phyloP scores from a whole-genome alignment of 2,888 invertebrate genomes.

The Scaptomyza flava region DNA sequence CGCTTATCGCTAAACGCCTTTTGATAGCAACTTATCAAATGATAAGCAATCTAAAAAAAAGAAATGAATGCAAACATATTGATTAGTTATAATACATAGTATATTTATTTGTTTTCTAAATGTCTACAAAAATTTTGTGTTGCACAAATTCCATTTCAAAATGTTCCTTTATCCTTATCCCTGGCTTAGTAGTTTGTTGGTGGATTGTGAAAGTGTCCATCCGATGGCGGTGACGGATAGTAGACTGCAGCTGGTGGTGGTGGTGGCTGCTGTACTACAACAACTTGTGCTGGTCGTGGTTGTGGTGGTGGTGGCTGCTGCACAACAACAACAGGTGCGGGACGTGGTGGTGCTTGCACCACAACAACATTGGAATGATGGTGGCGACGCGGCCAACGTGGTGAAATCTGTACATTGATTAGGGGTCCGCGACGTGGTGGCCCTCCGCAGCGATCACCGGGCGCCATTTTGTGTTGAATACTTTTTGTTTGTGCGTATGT shows the following conservation, averaged over 20 bases:
- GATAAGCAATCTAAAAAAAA: constrained; percentile 18
- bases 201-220: constrained; percentile 73
- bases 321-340: constrained; percentile 58
- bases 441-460: constrained; percentile 65
- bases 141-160: constrained; percentile 18
- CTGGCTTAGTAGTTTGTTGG: constrained; percentile 29
- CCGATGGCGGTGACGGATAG: constrained; percentile 41
- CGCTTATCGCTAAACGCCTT: constrained; percentile 13
- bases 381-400: constrained; percentile 74
- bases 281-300: constrained; percentile 44
- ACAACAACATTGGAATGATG: constrained; percentile 63
- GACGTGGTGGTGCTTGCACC: constrained; percentile 63
- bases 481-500: background rate
- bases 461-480: constrained; percentile 53
- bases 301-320: constrained; percentile 53
- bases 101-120: constrained; percentile 15
- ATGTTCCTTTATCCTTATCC: background rate
- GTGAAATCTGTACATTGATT: constrained; percentile 72
- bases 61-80: constrained; percentile 22
- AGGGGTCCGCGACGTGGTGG: constrained; percentile 74
- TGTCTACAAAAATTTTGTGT: constrained; percentile 17
- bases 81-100: constrained; percentile 9
- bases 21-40: constrained; percentile 10
- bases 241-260: constrained; percentile 31
- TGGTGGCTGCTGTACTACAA: constrained; percentile 49